Evolutionary conservation across 1,140 invertebrate genomes (phyloP), one percentile per base, ranked within the genome.

Genomic region (Pseudomyrmex flavicornis): DNA sequence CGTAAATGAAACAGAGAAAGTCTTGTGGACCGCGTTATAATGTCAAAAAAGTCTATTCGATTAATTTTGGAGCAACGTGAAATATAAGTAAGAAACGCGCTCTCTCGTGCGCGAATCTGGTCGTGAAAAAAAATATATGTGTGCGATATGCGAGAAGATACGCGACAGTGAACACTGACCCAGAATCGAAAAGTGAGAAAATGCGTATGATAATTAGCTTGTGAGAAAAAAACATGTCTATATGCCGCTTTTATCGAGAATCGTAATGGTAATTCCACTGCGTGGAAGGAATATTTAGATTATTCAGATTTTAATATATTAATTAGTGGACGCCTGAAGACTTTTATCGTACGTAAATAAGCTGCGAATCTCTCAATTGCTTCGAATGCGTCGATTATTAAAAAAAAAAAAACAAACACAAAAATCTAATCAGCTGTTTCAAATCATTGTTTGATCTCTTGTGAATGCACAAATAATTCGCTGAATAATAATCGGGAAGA

Each of bases 91-190:
- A 48, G 44, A 75, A 66, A 48, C 20, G 35, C 35, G 35, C 35
- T 35, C 35, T 76, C 50, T 87, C 58, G 50, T 35, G 58, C 59
- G 44, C 35, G 76, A 13, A 17, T 50, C 44, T 80, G 66, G 54
- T n/a, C 54, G 56, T 80, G 76, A 80, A 80, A 80, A 65, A 80
- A 59, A 48, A 79, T 70, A 59, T 26, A 26, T 20, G 46, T 10
- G 44, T 50, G 26, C 48, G 10, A 61, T 62, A 68, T 77, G 62
- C 62, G 48, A 68, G n/a, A 77, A 77, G 76, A 72, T 62, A 72
- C 8, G 63, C n/a, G 68, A 59, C 17, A 54, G 79, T 87, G 63
- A 83, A 65, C 52, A 69, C 73, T 87, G 84, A 87, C 85, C 77
- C 59, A 83, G 77, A 86, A 76, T 66, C 8, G 61, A 66, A 83